Percentiles rank a stretch among this genome's conserved stretches.
Evolutionary conservation across 2,888 invertebrate genomes (phyloP).

Genomic region (Anodontia alba): DNA sequence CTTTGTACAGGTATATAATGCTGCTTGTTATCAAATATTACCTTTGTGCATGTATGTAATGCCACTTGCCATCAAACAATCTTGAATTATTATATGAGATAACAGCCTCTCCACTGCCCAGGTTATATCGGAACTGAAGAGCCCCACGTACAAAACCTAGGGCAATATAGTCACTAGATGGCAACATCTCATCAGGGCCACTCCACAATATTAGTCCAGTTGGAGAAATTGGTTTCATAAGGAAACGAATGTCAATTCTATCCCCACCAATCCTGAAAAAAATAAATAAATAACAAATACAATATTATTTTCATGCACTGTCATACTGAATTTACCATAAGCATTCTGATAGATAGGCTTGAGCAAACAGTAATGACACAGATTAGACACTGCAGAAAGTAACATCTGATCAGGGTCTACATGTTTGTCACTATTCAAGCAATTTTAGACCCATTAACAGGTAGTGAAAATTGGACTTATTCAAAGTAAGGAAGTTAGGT

Average conservation of each 20-base stretch:
- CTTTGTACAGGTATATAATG: no score
- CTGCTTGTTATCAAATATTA: no score
- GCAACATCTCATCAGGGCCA: slow-evolving; percentile 88
- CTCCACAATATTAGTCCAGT: slow-evolving; percentile 94
- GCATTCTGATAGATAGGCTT: no score
- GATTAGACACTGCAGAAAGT: no score
- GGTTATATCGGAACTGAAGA: slow-evolving; percentile 91
- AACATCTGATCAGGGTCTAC: no score
- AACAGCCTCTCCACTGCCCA: slow-evolving; percentile 94
- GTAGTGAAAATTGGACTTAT: no score
- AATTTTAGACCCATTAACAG: background rate
- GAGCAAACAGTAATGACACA: no score
- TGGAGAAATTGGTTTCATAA: slow-evolving; percentile 90
- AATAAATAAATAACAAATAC: slow-evolving; percentile 5
- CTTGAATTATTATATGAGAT: slow-evolving; percentile 93
- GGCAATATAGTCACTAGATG: slow-evolving; percentile 91
- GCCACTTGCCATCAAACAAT: slow-evolving; percentile 96
- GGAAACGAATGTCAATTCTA: slow-evolving; percentile 94
- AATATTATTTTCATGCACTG: no score
- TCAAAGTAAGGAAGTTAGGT: no score
- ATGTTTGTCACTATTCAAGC: no score
- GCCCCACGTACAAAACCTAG: slow-evolving; percentile 93
- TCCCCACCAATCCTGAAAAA: slow-evolving; percentile 90
- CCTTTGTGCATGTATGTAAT: slow-evolving; percentile 91
- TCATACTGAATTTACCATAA: no score